Evolutionary conservation across 2,113 vertebrate species (phyloP), one percentile per base, ranked within the genome.

Genomic region (Microtus richardsoni): DNA sequence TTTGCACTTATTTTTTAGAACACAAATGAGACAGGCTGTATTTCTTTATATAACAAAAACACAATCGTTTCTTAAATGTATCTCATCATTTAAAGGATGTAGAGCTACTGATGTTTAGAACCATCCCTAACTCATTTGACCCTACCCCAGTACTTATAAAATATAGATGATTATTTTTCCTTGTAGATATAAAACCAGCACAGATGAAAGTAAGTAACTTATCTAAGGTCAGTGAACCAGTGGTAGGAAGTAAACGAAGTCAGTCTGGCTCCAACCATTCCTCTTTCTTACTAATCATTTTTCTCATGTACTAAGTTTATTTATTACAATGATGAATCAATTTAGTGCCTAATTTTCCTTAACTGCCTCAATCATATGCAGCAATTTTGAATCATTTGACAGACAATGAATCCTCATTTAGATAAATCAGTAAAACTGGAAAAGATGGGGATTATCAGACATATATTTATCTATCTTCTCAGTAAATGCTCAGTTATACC

Each of bases 331-430:
- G 64, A 7, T 74, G n/a, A 96, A 52, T 88, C 87, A 96, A 64
- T 85, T 28, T 75, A 90, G 36, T 82, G 14, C 91, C 88, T 96
- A 95, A 92, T 96, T 93, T 44, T 91, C 66, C 74, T 92, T 91
- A 89, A 83, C 19, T 79, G 71, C 47, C 44, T 88, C 89, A 58
- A 92, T 85, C 88, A 88, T 41, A 94, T 14, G 64, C 0, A 79
- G 13, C 75, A 68, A 70, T 91, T 95, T 11, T 74, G 33, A 22
- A 70, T 86, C 70, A 93, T 93, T 93, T 89, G 62, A 24, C 13
- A 90, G 47, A 64, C 58, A 88, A 95, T 64, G 22, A 88, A 94
- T 96, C 79, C 21, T 88, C n/a, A 88, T 88, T 80, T 62, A 39
- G 49, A 84, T 91, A 93, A 92, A 44, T 95, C 66, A 88, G 73